phyloP scores from a whole-genome alignment of 2,113 vertebrate genomes.

The Tupaia tana region DNA sequence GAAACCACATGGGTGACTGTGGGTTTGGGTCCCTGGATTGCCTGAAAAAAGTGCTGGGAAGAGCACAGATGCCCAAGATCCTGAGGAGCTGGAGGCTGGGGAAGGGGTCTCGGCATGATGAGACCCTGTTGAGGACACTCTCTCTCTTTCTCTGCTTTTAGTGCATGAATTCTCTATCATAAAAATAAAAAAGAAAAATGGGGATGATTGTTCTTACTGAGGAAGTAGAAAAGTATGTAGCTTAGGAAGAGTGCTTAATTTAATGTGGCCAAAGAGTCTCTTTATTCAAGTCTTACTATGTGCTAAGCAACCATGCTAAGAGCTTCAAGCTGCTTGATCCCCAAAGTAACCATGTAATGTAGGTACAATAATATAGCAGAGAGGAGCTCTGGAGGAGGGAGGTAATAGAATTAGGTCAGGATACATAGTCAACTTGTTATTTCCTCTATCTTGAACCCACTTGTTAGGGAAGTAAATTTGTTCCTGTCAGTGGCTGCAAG shows the following conservation, averaged over 20 bases:
- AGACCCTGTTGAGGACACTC: too few species aligned
- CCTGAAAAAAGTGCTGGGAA: too few species aligned
- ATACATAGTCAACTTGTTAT: background rate
- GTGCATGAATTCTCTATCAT: too few species aligned
- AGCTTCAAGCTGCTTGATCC: background rate
- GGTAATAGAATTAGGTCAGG: background rate
- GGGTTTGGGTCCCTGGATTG: too few species aligned
- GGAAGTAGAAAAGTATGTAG: background rate
- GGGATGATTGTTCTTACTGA: background rate
- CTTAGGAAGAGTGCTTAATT: background rate
- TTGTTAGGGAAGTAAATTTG: slow-evolving; percentile 10
- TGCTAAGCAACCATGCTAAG: background rate
- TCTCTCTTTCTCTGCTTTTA: too few species aligned
- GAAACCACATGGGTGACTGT: too few species aligned
- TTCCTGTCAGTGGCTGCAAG: background rate
- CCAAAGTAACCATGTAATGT: background rate
- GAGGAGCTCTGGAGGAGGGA: background rate
- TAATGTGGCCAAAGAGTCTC: background rate
- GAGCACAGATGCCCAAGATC: too few species aligned
- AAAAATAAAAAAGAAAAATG: background rate
- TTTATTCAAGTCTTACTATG: background rate
- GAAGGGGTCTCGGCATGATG: too few species aligned
- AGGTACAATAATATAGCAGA: background rate
- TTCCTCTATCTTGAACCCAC: background rate
- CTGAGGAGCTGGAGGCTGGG: too few species aligned